phyloP scores from a whole-genome alignment of 2,888 invertebrate species.

The Apoda limacodes region DNA sequence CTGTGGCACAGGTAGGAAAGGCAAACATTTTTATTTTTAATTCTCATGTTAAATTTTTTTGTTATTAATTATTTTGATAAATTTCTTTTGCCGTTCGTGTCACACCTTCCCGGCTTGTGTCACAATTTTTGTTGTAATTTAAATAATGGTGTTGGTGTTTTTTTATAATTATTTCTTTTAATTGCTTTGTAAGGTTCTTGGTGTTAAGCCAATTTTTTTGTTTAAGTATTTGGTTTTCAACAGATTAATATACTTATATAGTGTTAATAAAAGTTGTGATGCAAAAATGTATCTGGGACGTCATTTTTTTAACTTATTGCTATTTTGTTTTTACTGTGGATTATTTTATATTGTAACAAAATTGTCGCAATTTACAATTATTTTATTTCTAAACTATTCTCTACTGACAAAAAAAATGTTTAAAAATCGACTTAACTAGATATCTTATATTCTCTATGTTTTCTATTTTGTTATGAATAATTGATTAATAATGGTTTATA shows the following conservation, averaged over 20 bases:
- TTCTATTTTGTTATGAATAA: too few relatives aligned
- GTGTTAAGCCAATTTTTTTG: slow-evolving; percentile 11
- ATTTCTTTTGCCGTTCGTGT: slow-evolving; percentile 41
- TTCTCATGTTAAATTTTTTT: slow-evolving; percentile 14
- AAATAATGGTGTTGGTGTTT: slow-evolving; percentile 18
- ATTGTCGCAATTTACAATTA: too few relatives aligned
- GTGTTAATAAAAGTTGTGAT: slow-evolving; percentile 4
- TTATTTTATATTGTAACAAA: too few relatives aligned
- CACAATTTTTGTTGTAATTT: slow-evolving; percentile 38
- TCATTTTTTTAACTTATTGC: too few relatives aligned
- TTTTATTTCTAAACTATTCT: too few relatives aligned
- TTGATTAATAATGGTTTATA: too few relatives aligned
- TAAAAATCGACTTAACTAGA: too few relatives aligned
- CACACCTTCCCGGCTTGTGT: slow-evolving; percentile 71
- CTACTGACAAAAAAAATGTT: too few relatives aligned
- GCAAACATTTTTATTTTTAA: slow-evolving; percentile 21
- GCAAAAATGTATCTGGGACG: too few relatives aligned
- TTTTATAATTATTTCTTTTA: slow-evolving; percentile 12
- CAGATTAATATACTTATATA: slow-evolving; percentile 13
- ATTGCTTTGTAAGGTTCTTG: slow-evolving; percentile 9
- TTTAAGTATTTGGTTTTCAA: too few relatives aligned
- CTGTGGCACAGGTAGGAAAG: slow-evolving; percentile 70
- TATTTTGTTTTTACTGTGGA: slow-evolving; percentile 10
- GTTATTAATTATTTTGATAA: slow-evolving; percentile 20
- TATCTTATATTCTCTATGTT: too few relatives aligned